Evolutionary conservation across 2,797 vertebrate genomes (phyloP), one percentile per base, ranked within the genome.

Genomic region (Crypturellus tataupa): DNA sequence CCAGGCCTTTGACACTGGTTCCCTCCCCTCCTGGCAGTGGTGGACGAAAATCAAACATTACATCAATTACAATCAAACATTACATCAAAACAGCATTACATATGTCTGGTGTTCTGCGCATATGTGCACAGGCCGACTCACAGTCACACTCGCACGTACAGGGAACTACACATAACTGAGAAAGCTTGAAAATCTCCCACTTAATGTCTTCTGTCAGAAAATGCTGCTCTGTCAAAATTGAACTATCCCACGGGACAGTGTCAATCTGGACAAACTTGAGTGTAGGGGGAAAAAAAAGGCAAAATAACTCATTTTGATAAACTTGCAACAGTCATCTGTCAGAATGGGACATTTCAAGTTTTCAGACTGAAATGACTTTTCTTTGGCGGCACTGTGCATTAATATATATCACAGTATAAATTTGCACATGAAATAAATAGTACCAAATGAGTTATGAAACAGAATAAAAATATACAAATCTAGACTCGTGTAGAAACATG

Each of bases 291-390:
- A 80, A 69, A 80, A 19, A 20, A 55, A 55, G 49, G n/a, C 39
- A 70, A 27, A 90, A 40, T 56, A 90, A 70, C 67, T 95, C 6
- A 62, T 95, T 94, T 90, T 71, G 94, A 63, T 81, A 86, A 91
- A 85, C 70, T 86, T 73, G 31, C 12, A 93, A 63, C 85, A 83
- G 76, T 72, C 92, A 92, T 62, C 87, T 95, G 95, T 93, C 95
- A 95, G 80, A 94, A 82, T 27, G 71, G 87, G 88, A 60, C 35
- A 79, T 79, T 88, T 72, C 71, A 88, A 77, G 42, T 90, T 90
- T 89, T 73, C 78, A 64, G 83, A 53, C 83, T 95, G 85, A 88
- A 91, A 81, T 67, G 51, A 60, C 60, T 90, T 89, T 73, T 94
- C 24, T 86, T 90, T 88, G 68, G 60, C 91, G 93, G 53, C 18